Percentiles rank a stretch among this genome's conserved stretches.
These are phyloP conservation scores for Mastomys natalensis DNA, from an alignment of 2,113 vertebrate genomes.

Conservation along the genomic window DNA sequence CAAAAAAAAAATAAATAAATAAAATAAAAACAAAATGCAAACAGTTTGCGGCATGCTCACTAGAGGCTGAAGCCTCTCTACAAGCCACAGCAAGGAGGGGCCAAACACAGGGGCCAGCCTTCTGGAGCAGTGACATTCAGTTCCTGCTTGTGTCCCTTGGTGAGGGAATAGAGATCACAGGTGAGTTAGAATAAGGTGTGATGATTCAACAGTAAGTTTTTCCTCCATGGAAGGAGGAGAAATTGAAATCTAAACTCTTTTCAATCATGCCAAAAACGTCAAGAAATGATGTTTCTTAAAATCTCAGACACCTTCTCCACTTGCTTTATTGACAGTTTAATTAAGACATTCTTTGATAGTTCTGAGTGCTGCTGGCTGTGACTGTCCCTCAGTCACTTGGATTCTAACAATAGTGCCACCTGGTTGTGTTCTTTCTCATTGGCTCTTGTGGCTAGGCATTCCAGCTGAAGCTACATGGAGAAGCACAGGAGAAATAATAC, in stretches of 20 bases:
- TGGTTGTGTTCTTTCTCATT: not conserved
- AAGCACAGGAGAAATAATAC: not conserved
- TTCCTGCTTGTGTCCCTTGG: not conserved
- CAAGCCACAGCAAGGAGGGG: not conserved
- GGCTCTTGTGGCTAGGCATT: not conserved
- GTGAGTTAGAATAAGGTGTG: too few species aligned
- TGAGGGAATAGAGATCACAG: not conserved
- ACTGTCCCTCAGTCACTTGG: not conserved
- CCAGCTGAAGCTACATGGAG: not conserved
- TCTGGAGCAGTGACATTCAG: too few species aligned
- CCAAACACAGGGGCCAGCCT: not conserved
- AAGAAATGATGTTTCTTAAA: conserved; percentile 36
- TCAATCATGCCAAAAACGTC: not conserved
- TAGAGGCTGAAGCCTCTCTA: not conserved
- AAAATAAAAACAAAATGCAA: not conserved
- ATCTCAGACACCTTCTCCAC: not conserved
- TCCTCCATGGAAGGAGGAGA: not conserved
- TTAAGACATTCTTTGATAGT: not conserved
- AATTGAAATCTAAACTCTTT: not conserved
- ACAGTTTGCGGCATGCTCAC: not conserved
- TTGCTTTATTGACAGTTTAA: not conserved
- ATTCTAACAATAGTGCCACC: too few species aligned
- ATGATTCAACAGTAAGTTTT: not conserved
- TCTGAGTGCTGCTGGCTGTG: not conserved
- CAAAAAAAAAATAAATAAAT: not conserved